These are phyloP conservation scores for Parasteatoda lunata DNA, from an alignment of 2,888 invertebrate species.

Conservation along the genomic window DNA sequence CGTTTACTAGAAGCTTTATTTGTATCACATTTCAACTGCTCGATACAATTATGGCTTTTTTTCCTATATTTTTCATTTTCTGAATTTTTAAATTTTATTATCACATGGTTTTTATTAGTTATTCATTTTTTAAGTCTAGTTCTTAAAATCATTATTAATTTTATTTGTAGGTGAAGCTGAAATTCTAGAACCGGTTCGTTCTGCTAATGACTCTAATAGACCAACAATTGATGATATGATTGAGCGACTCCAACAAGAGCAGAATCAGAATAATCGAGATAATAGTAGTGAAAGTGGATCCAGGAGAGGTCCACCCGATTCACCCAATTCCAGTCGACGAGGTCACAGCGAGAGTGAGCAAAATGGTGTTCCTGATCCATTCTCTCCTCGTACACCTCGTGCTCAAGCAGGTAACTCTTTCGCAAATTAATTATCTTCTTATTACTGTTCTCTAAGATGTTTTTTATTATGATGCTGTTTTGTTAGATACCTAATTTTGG, in stretches of 20 bases:
- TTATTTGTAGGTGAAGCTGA: constrained; percentile 58
- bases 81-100: too few species aligned
- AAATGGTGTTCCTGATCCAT: constrained; percentile 39
- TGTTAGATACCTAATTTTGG: too few species aligned
- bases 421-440: neutral
- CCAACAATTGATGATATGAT: constrained; percentile 83
- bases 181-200: constrained; percentile 71
- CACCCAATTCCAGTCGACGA: constrained; percentile 32
- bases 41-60: too few species aligned
- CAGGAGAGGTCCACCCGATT: neutral
- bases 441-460: neutral
- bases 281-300: neutral
- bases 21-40: too few species aligned
- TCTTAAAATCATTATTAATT: neutral
- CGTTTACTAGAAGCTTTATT: too few species aligned
- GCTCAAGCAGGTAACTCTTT: constrained; percentile 50
- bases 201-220: constrained; percentile 71
- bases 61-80: too few species aligned
- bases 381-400: constrained; percentile 62
- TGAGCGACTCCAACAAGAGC: constrained; percentile 79
- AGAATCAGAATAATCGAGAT: constrained; percentile 1
- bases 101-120: too few species aligned
- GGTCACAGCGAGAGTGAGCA: constrained; percentile 16
- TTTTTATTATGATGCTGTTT: neutral
- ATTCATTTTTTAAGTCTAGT: too few species aligned